Evolutionary conservation across 2,797 vertebrate genomes (phyloP).

Genomic region (Mormyrus hasselquistii): DNA sequence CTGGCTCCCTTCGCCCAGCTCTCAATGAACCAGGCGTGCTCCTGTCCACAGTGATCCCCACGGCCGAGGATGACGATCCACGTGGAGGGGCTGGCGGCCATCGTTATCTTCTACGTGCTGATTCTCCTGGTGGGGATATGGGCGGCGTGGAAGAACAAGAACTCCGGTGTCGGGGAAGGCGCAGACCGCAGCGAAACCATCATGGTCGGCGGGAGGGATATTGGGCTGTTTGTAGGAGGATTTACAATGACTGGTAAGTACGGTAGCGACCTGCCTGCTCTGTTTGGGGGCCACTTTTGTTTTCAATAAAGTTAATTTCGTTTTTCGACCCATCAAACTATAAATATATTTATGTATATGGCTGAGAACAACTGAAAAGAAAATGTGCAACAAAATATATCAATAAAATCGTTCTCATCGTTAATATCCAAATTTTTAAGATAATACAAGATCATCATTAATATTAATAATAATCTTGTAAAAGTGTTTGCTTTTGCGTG

Average conservation of each 20-base stretch:
- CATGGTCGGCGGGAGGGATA: conserved; percentile 92
- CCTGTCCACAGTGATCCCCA: conserved; percentile 47
- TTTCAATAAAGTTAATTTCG: background rate
- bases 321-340: background rate
- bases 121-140: conserved; percentile 92
- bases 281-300: background rate
- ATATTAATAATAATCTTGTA: background rate
- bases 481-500: background rate
- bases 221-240: conserved; percentile 88
- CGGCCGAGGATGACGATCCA: conserved; percentile 79
- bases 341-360: background rate
- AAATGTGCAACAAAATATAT: background rate
- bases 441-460: background rate
- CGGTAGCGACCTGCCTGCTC: background rate
- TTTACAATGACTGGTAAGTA: conserved; percentile 93
- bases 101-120: conserved; percentile 84
- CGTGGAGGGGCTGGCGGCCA: conserved; percentile 84
- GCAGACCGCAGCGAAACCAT: conserved; percentile 80
- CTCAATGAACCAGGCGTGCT: conserved; percentile 56
- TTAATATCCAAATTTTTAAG: background rate
- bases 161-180: conserved; percentile 59
- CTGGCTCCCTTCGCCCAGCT: conserved; percentile 35
- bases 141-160: conserved; percentile 97
- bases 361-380: background rate
- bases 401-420: background rate